Conservation (phyloP, 2,113 vertebrate species). For the Lathamus discolor region DNA sequence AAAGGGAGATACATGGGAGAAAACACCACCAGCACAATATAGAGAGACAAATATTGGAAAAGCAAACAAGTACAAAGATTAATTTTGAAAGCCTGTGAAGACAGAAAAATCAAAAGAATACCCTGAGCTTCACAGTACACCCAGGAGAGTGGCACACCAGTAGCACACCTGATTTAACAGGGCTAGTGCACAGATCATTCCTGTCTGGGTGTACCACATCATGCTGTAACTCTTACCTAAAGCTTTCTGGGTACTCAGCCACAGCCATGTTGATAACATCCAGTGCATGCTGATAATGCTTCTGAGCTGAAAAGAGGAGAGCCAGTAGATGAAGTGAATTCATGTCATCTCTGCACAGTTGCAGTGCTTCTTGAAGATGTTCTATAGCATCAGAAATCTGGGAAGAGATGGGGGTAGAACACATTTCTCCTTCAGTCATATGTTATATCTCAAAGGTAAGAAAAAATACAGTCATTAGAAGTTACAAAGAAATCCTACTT, state of each 20-base stretch:
- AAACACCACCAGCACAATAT: not conserved
- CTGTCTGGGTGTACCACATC: not conserved
- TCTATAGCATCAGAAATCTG: slow-evolving; percentile 92
- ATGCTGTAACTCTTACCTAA: slow-evolving; percentile 81
- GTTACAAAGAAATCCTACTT: not conserved
- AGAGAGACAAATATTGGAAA: not conserved
- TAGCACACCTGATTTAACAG: not conserved
- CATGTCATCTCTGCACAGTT: slow-evolving; percentile 82
- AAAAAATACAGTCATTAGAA: not conserved
- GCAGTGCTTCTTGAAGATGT: slow-evolving; percentile 86
- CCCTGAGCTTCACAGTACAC: not conserved
- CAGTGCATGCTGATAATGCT: slow-evolving; percentile 89
- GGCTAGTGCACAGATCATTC: not conserved
- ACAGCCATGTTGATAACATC: slow-evolving; percentile 89
- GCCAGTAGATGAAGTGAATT: slow-evolving; percentile 91
- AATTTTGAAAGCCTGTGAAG: not conserved
- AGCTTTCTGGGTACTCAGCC: slow-evolving; percentile 89
- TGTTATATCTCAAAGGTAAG: not conserved
- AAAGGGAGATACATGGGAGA: not conserved
- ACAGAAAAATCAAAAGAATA: not conserved
- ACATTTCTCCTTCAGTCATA: not conserved
- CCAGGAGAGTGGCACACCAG: not conserved
- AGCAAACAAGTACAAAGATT: not conserved
- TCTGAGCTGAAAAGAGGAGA: slow-evolving; percentile 94
- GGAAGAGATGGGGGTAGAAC: not conserved